Evolutionary conservation across 2,888 invertebrate genomes (phyloP), one percentile per base, ranked within the genome.

Genomic region (Apoda limacodes): DNA sequence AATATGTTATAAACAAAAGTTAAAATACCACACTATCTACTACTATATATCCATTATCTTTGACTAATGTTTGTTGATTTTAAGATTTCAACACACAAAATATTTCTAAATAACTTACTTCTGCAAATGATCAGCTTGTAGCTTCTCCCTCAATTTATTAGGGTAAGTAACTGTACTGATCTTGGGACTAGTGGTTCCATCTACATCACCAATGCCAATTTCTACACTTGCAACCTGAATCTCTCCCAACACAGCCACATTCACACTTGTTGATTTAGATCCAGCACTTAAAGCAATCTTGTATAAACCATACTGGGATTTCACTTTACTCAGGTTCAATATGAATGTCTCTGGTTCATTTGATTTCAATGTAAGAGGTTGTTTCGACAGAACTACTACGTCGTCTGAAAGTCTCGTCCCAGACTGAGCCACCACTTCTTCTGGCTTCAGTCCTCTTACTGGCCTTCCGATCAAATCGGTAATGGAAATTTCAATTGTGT

Each of bases 71-170:
- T n/a, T n/a, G n/a, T n/a, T n/a, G n/a, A n/a, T n/a, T n/a, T n/a
- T n/a, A n/a, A n/a, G n/a, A n/a, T n/a, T n/a, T n/a, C n/a, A n/a
- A n/a, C n/a, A n/a, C n/a, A n/a, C n/a, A n/a, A n/a, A n/a, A n/a
- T n/a, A n/a, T n/a, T n/a, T n/a, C n/a, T n/a, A n/a, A n/a, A n/a
- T n/a, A n/a, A 62, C 74, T 71, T 40, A 82, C 76, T 92, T 93
- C 66, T 98, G 97, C 50, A 94, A 89, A 45, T 89, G 88, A 72
- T 98, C 98, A 4, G 93, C 94, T 47, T 91, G 89, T 10, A 97
- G 71, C 6, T 82, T 75, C 24, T 85, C 84, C 0, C 78, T 51
- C 15, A 94, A 66, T 57, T 91, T 91, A 37, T 86, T 84, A 2
- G 93, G 93, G 57, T 88, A 87, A 0, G 78, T 64, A 4, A 97